Evolutionary conservation across 2,797 vertebrate species (phyloP).

Genomic region (Phylloscopus collybita): DNA sequence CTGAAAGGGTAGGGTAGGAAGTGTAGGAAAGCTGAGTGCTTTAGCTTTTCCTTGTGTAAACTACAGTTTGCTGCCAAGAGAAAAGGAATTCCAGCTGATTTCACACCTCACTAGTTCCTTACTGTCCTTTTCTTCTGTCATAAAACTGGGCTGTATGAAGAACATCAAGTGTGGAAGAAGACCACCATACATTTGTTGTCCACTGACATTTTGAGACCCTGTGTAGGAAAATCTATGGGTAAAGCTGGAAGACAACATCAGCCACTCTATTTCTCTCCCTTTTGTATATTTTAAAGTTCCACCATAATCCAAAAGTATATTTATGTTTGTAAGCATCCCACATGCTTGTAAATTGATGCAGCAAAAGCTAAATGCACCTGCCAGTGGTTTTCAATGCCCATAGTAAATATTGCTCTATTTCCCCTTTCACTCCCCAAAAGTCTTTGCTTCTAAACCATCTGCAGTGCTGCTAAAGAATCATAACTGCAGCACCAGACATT

Average conservation of each 20-base stretch:
- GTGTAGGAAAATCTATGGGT: neutral
- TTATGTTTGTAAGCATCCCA: neutral
- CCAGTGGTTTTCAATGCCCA: neutral
- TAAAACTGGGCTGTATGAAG: neutral
- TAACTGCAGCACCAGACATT: slow-evolving; percentile 50
- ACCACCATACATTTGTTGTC: neutral
- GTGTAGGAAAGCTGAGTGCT: neutral
- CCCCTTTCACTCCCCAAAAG: neutral
- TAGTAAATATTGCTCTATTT: neutral
- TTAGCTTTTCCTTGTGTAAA: neutral
- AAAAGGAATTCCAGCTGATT: neutral
- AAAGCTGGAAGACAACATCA: neutral
- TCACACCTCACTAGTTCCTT: neutral
- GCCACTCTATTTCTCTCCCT: neutral
- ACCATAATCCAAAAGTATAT: neutral
- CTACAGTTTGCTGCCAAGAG: neutral
- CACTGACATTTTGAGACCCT: neutral
- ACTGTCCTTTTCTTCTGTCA: neutral
- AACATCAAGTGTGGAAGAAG: neutral
- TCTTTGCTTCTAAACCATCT: slow-evolving; percentile 42
- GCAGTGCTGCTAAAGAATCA: slow-evolving; percentile 49
- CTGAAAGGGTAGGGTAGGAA: neutral
- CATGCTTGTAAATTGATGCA: neutral
- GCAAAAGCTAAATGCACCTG: neutral
- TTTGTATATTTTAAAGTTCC: neutral